Evolutionary conservation across 2,888 invertebrate species (phyloP), one percentile per base, ranked within the genome.

Genomic region (Rhingia campestris): DNA sequence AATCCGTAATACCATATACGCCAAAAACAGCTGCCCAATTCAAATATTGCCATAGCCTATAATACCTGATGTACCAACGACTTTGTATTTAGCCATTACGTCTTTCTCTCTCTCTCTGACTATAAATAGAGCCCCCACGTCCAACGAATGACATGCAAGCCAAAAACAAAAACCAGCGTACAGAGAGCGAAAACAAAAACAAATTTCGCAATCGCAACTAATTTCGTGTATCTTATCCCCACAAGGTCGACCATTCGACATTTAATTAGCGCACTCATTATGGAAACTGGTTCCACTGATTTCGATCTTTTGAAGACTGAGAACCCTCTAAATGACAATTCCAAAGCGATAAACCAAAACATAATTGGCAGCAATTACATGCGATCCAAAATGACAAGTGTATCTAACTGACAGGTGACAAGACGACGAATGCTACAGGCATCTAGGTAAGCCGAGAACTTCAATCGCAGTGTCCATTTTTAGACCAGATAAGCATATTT

Each of bases 291-390:
- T 67, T 75, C 45, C 33, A 22, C 22, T 2, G 63, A 59, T 61
- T 61, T 73, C 33, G 39, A 73, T 79, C 74, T 67, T 54, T 45
- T n/a, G n/a, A 35, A 12, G 32, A 73, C 66, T 10, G 33, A 41
- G 32, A 43, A 64, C 41, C 39, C 64, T 22, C 22, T 22, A 22
- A 56, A 72, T 63, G 47, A 45, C 41, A 53, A 59, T 54, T 45
- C 51, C 37, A 33, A 54, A 77, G 54, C 51, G 64, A 51, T 41
- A 59, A 72, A 49, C 35, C 43, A 45, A 69, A 67, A 54, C 73
- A 58, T 79, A 82, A 82, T 82, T 82, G 79, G 43, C 67, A 45
- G 67, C 53, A 74, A 79, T 73, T 79, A 63, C 54, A 70, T 39
- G 22, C 22, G 66, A 30, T 39, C 56, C 56, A 41, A 35, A 49